Conservation (phyloP, 2,113 vertebrate genomes). For the Centropristis striata region DNA sequence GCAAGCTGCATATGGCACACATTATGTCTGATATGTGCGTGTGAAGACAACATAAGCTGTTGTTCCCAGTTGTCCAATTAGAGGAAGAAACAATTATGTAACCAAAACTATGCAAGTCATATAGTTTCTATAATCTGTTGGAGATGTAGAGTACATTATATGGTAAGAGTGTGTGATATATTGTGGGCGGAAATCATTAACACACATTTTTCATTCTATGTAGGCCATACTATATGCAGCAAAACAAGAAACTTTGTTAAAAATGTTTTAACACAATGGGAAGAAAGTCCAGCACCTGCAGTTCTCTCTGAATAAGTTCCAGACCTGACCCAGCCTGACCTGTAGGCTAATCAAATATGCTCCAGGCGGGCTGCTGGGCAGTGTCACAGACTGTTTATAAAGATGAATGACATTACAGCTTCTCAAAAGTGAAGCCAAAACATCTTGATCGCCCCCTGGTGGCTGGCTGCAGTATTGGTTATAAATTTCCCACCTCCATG, state of each 20-base stretch:
- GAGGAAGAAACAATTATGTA: constrained; percentile 37
- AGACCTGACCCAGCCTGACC: too few species aligned
- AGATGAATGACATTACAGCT: too few species aligned
- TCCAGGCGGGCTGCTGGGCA: too few species aligned
- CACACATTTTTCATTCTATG: not conserved
- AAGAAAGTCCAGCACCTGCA: not conserved
- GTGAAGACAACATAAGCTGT: constrained; percentile 11
- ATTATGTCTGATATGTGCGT: not conserved
- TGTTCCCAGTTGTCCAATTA: constrained; percentile 47
- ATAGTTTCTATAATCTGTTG: constrained; percentile 25
- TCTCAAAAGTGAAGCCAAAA: too few species aligned
- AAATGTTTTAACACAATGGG: not conserved
- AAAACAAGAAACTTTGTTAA: not conserved
- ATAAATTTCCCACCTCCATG: too few species aligned
- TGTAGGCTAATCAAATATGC: not conserved
- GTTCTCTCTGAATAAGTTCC: too few species aligned
- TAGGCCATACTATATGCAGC: not conserved
- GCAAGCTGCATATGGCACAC: not conserved
- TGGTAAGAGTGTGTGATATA: not conserved
- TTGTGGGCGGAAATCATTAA: not conserved
- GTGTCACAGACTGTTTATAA: too few species aligned
- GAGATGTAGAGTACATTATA: not conserved
- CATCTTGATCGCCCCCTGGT: too few species aligned
- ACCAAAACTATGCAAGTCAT: constrained; percentile 24
- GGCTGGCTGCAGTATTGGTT: too few species aligned